Percentiles rank a stretch among this genome's conserved stretches.
Evolutionary conservation across 1,140 invertebrate genomes (phyloP).

Genomic region (Solenopsis fugax): DNA sequence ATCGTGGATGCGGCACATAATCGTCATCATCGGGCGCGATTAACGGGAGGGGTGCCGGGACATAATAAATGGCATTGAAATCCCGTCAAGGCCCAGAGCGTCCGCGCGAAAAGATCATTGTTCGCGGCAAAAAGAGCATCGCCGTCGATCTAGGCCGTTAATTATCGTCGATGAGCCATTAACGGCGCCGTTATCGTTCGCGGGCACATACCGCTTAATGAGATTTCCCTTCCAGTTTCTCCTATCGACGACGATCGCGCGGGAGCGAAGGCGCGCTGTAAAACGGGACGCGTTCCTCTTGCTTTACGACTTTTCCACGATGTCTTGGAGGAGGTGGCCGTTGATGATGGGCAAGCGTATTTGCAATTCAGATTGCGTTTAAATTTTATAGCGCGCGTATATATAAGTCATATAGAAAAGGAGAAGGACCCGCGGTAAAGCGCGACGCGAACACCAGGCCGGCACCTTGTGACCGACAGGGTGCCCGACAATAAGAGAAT

Average conservation of each 20-base stretch:
- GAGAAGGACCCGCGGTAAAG: background rate
- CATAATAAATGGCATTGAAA: conserved; percentile 43
- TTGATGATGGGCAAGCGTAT: conserved; percentile 34
- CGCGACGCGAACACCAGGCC: too few species aligned
- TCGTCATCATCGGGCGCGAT: conserved; percentile 16
- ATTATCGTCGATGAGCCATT: conserved; percentile 74
- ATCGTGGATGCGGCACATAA: background rate
- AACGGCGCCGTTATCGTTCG: conserved; percentile 73
- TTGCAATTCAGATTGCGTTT: conserved; percentile 63
- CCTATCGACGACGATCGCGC: conserved; percentile 62
- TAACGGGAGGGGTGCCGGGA: background rate
- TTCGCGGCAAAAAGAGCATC: conserved; percentile 45
- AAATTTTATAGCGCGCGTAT: conserved; percentile 59
- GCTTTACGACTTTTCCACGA: conserved; percentile 72
- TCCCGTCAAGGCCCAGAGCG: conserved; percentile 44
- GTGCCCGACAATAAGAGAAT: background rate
- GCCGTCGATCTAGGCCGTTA: conserved; percentile 62
- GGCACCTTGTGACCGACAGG: background rate
- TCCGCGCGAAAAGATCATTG: conserved; percentile 64
- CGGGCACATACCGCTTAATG: conserved; percentile 71
- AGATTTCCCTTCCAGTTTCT: conserved; percentile 76
- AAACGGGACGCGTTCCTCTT: conserved; percentile 47
- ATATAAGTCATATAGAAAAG: conserved; percentile 45
- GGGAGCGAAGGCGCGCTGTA: conserved; percentile 44
- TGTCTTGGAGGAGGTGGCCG: background rate